Evolutionary conservation across 2,113 vertebrate species (phyloP), one percentile per base, ranked within the genome.

Genomic region (Thamnaconus septentrionalis): DNA sequence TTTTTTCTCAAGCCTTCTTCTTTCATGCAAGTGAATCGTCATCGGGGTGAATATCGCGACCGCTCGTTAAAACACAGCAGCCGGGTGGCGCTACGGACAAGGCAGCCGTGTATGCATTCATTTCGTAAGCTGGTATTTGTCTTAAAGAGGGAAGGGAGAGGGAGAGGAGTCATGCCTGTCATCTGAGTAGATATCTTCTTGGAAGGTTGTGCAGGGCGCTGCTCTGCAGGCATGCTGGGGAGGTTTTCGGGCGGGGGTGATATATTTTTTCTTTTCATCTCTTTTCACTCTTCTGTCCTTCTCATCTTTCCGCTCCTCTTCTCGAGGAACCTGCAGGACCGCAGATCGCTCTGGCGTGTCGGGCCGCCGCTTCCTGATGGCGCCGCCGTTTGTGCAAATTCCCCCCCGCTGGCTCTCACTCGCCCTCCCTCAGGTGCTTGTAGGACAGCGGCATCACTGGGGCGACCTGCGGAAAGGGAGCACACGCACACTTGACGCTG

Each of bases 371-470:
- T 31, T 31, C 18, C 18, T 31, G 18, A 40, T 39, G 53, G 6
- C 4, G 8, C 39, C 7, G 39, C 59, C 71, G 70, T 69, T 57
- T 77, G 59, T 46, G 73, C 47, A 41, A 68, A 40, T 6, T 18
- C 45, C 70, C 78, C 80, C 67, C 41, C 31, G 42, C 67, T 56
- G 69, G 59, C 56, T 56, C 66, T 89, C 69, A 86, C 57, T 83
- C 64, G 1, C 12, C 70, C 54, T 85, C 91, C 53, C 64, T 88
- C 71, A 92, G 81, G 70, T 90, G 80, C 78, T 89, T 92, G 67
- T 91, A 92, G 76, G 92, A 92, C 8, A 92, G 73, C 44, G 86
- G 81, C 58, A 84, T 87, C 68, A 93, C 84, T 5, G 80, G 61
- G 31, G 85, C 59, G 2, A 78, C 76, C 92, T 93, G 76, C 7